Percentiles rank a stretch among this genome's conserved stretches.
Evolutionary conservation across 2,113 vertebrate species (phyloP).

Genomic region (Mormoops blainvillei): DNA sequence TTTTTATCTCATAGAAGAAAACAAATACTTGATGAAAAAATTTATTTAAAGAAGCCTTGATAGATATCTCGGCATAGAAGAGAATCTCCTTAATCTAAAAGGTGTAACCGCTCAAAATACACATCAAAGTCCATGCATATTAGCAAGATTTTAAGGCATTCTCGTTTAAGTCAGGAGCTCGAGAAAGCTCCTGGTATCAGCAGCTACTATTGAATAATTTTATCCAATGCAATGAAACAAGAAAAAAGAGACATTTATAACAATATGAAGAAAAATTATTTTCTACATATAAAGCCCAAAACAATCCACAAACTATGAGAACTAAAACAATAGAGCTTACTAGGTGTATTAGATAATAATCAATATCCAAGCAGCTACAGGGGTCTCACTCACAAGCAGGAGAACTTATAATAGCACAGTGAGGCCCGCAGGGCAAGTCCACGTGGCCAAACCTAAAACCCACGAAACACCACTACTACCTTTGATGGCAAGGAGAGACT

Average conservation of each 20-base stretch:
- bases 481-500: not conserved
- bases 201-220: not conserved
- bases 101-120: not conserved
- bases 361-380: not conserved
- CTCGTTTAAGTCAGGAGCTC: not conserved
- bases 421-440: not conserved
- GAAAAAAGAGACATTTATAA: not conserved
- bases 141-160: not conserved
- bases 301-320: not conserved
- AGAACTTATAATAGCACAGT: not conserved
- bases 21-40: not conserved
- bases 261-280: not conserved
- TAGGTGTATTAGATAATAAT: not conserved
- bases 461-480: not conserved
- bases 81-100: not conserved
- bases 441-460: not conserved
- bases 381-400: not conserved
- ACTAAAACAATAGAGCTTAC: not conserved
- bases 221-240: not conserved
- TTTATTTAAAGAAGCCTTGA: not conserved
- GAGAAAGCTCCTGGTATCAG: not conserved
- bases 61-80: not conserved
- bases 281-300: not conserved
- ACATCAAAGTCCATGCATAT: not conserved
- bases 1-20: not conserved